A percentile compares a stretch with the other conserved stretches of the same genome.
Conservation (phyloP, 2,888 invertebrate genomes). For the Muscina levida region DNA sequence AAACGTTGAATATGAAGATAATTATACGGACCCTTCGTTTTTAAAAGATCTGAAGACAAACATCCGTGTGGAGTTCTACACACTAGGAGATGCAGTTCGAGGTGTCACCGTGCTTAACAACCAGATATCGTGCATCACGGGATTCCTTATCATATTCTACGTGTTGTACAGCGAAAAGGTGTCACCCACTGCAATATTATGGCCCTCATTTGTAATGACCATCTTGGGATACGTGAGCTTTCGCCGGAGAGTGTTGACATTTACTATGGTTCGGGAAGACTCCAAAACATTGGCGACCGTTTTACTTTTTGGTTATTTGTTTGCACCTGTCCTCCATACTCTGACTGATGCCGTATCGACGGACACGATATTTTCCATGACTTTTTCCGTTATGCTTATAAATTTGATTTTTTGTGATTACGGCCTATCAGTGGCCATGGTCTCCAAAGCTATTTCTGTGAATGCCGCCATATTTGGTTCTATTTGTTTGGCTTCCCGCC, state of each 20-base stretch:
- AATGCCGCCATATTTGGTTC: constrained; percentile 95
- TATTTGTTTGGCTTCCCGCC: constrained; percentile 84
- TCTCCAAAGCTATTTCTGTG: constrained; percentile 94
- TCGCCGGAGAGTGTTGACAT: constrained; percentile 70
- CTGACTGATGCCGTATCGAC: constrained; percentile 92
- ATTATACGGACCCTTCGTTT: constrained; percentile 94
- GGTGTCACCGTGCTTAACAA: constrained; percentile 90
- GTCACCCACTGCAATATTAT: constrained; percentile 81
- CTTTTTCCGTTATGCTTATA: constrained; percentile 91
- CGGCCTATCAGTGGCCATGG: constrained; percentile 86
- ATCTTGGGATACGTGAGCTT: constrained; percentile 84
- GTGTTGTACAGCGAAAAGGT: constrained; percentile 83
- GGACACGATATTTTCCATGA: constrained; percentile 96
- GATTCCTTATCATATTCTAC: constrained; percentile 87
- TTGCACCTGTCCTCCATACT: constrained; percentile 95
- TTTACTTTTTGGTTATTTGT: constrained; percentile 84
- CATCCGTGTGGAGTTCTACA: constrained; percentile 87
- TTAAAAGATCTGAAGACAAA: constrained; percentile 92
- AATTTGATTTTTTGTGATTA: constrained; percentile 97
- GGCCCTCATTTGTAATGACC: constrained; percentile 82
- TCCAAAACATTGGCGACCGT: constrained; percentile 90
- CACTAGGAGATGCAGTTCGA: constrained; percentile 85
- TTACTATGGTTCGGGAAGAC: constrained; percentile 81
- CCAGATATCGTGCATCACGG: constrained; percentile 88
- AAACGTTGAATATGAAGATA: constrained; percentile 92